Evolutionary conservation across 2,113 vertebrate genomes (phyloP).

Genomic region (Lethenteron camtschaticum): DNA sequence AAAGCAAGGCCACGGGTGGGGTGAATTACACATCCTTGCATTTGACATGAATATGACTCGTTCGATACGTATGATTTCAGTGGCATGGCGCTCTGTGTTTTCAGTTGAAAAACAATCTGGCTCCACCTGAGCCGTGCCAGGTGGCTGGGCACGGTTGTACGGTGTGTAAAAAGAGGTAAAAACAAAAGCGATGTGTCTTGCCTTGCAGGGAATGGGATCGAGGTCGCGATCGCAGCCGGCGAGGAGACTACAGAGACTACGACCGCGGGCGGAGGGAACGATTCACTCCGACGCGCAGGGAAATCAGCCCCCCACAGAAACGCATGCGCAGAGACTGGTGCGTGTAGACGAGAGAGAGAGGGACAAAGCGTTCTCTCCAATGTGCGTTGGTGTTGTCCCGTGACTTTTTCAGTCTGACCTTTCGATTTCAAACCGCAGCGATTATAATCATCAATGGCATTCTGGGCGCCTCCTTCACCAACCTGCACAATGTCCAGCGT

Average conservation of each 20-base stretch:
- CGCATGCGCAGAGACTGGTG: conserved; percentile 76
- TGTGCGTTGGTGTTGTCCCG: too few species aligned
- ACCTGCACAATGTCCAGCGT: too few species aligned
- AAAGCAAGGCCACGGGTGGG: too few species aligned
- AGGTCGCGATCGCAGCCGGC: conserved; percentile 48
- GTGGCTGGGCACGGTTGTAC: neutral
- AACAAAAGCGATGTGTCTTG: too few species aligned
- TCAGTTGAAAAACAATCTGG: neutral
- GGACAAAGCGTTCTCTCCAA: neutral
- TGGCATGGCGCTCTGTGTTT: too few species aligned
- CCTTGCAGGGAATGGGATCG: conserved; percentile 53
- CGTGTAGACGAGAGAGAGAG: conserved; percentile 10
- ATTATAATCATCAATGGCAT: too few species aligned
- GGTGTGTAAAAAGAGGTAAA: neutral
- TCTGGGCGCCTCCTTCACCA: too few species aligned
- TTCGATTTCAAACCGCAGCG: too few species aligned
- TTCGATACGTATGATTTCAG: too few species aligned
- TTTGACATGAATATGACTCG: too few species aligned
- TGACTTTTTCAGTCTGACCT: too few species aligned
- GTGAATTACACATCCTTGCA: too few species aligned
- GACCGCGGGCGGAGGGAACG: conserved; percentile 53
- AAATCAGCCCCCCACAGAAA: conserved; percentile 66
- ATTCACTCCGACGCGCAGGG: conserved; percentile 54
- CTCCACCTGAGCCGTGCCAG: neutral
- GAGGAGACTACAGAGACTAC: conserved; percentile 64